Evolutionary conservation across 37 sponge, comb jelly and placozoan genomes (phyloP).

Genomic region (Dysidea cf. avara): DNA sequence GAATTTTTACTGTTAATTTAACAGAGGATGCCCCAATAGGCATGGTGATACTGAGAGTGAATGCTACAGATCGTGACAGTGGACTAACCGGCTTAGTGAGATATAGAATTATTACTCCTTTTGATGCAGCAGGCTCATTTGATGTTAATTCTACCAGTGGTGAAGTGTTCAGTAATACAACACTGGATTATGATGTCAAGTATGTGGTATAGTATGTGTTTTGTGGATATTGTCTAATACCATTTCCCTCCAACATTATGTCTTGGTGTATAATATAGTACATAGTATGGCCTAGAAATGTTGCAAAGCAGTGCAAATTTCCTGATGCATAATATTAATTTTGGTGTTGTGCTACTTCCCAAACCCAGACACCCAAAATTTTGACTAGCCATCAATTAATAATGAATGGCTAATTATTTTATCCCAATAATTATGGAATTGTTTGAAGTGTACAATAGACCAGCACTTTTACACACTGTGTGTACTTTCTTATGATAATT

Average conservation of each 20-base stretch:
- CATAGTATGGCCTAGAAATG: not conserved
- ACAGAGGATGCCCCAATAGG: conserved; percentile 18
- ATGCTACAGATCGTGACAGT: conserved; percentile 45
- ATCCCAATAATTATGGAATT: too few relatives aligned
- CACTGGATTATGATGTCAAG: conserved; percentile 62
- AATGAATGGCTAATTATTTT: too few relatives aligned
- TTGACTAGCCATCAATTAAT: too few relatives aligned
- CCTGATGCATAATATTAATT: too few relatives aligned
- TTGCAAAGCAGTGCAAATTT: too few relatives aligned
- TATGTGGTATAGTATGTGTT: conserved; percentile 30
- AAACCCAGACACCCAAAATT: too few relatives aligned
- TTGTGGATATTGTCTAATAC: conserved; percentile 3
- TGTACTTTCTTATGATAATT: too few relatives aligned
- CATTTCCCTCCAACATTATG: too few relatives aligned
- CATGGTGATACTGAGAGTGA: conserved; percentile 32
- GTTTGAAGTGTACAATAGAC: too few relatives aligned
- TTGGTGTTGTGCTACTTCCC: too few relatives aligned
- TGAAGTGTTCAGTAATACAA: conserved; percentile 18
- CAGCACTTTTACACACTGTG: too few relatives aligned
- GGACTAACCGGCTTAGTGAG: conserved; percentile 53
- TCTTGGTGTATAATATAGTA: not conserved
- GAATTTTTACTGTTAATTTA: conserved; percentile 41
- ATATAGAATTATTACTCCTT: conserved; percentile 47
- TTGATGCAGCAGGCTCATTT: conserved; percentile 68
- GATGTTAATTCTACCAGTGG: conserved; percentile 49